Evolutionary conservation across 2,888 invertebrate species (phyloP), one percentile per base, ranked within the genome.

Genomic region (Eupithecia vulgata): DNA sequence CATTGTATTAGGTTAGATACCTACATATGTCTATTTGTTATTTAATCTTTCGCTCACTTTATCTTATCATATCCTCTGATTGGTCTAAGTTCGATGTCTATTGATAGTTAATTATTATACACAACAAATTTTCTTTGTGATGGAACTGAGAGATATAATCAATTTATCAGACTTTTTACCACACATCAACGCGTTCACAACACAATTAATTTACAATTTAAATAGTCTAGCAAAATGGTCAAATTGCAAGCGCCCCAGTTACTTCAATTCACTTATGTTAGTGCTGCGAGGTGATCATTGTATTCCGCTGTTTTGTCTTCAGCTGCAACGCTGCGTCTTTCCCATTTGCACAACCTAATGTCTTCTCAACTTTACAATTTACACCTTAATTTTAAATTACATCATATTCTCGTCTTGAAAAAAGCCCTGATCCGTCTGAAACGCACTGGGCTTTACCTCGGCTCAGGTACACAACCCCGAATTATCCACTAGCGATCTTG

Each of bases 381-480:
- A 67, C 30, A 57, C 48, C 12, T 12, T 48, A 73, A 69, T 21
- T 72, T 84, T 93, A 85, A 93, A 94, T 83, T 93, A 93, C 80
- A 94, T 85, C 90, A 94, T 90, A 78, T 93, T 91, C 77, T 94
- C 93, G 81, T 93, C 94, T 78, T 92, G 93, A 76, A 91, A 86
- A 81, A 92, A 84, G 87, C 88, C 88, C 85, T 93, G 84, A 85
- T 93, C 93, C 57, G 87, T 82, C 75, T 90, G 90, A 84, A 90
- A 93, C 81, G 90, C 88, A 85, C 87, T 86, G 86, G 92, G 91
- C 88, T 92, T 88, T 78, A 91, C 87, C 89, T 89, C 83, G 90
- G 88, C 91, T 94, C 95, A 95, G 89, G 95, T 95, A 82, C 95
- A 95, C 85, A 95, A 86, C 0, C 95, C 95, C 1, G 95, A 94